Evolutionary conservation across 2,888 invertebrate species (phyloP), one percentile per base, ranked within the genome.

Genomic region (Tetragonisca angustula): DNA sequence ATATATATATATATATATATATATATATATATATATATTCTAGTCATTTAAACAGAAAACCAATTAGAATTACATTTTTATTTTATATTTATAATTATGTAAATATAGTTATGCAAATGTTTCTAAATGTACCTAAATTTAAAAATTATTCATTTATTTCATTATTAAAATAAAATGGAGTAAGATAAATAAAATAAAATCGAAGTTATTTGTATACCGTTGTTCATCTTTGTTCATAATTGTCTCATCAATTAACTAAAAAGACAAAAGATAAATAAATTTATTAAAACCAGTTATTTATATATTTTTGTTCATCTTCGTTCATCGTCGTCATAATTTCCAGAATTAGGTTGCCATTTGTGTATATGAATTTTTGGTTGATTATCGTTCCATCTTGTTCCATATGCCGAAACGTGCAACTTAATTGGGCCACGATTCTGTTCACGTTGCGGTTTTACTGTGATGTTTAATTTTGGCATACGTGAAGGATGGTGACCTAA

Each of bases 401-500:
- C 78, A 4, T 87, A 65, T 2, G 74, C n/a, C 13, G 74, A 76
- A 2, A 91, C 69, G 71, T 87, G 74, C 49, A 91, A 75, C n/a
- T 67, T 74, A 5, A 90, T 82, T n/a, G 87, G 86, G 59, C 75
- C 70, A 27, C 54, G 68, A 61, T 65, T 76, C 32, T 56, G 36
- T 54, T 54, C 49, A 2, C 68, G 79, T 0, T 74, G 19, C 17
- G 87, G 85, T 27, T 56, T 75, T 2, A 80, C 65, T 19, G 64
- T 56, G 6, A 89, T 82, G 15, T 75, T 77, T 67, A 89, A 71
- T 24, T 83, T 89, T 0, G 88, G 87, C n/a, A 50, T 65, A 36
- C 64, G 75, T 6, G 82, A 50, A 19, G 67, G 32, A 88, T 91
- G 64, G 87, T 90, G 32, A 90, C 92, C 70, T 94, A 87, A 3